These are phyloP conservation scores for Orchesella flavescens DNA, from an alignment of 2,888 invertebrate genomes.

Conservation along the genomic window DNA sequence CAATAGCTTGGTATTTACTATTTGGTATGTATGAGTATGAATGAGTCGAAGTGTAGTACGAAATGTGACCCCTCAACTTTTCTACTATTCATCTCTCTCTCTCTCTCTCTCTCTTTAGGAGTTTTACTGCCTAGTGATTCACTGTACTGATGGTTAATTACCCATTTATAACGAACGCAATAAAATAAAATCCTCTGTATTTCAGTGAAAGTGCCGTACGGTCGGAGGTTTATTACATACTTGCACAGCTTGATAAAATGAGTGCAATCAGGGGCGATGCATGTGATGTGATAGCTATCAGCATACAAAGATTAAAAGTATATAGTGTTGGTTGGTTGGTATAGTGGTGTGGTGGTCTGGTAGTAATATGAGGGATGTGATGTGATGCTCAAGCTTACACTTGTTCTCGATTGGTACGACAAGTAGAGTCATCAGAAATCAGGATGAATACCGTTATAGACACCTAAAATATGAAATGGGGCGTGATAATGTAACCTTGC, in stretches of 20 bases:
- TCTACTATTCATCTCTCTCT: slow-evolving; percentile 36
- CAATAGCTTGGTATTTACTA: background rate
- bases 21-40: background rate
- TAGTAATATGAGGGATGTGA: too few relatives aligned
- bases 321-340: background rate
- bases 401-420: background rate
- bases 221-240: background rate
- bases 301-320: background rate
- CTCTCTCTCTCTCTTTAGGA: slow-evolving; percentile 31
- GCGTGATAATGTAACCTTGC: slow-evolving; percentile 46
- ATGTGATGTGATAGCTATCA: background rate
- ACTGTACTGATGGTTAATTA: slow-evolving; percentile 44
- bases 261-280: background rate
- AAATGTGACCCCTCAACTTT: slow-evolving; percentile 52
- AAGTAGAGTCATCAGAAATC: slow-evolving; percentile 16
- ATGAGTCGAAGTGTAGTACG: slow-evolving; percentile 20
- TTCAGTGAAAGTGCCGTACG: background rate
- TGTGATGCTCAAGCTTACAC: background rate
- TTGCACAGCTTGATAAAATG: background rate
- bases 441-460: slow-evolving; percentile 31
- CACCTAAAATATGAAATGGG: slow-evolving; percentile 39
- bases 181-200: slow-evolving; percentile 46
- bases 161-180: slow-evolving; percentile 48
- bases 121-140: slow-evolving; percentile 35
- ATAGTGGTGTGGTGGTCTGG: too few relatives aligned